These are phyloP conservation scores for Oxytorus armatus DNA, from an alignment of 2,888 invertebrate species.

Conservation along the genomic window DNA sequence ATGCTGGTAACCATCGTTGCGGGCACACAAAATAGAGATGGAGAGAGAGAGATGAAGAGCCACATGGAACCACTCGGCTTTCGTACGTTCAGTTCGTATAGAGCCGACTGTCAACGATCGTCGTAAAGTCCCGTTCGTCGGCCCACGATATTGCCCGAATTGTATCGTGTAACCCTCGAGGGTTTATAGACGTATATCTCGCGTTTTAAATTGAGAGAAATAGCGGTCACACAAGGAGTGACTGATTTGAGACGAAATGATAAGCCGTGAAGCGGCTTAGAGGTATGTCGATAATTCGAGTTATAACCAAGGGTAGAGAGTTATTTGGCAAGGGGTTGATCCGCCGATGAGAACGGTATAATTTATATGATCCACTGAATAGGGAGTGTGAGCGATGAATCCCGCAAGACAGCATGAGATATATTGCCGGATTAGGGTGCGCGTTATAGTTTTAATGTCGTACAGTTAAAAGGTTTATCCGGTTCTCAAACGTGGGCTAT, in stretches of 20 bases:
- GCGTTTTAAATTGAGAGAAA: slow-evolving; percentile 30
- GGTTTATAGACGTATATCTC: background rate
- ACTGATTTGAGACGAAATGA: slow-evolving; percentile 46
- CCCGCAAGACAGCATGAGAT: slow-evolving; percentile 82
- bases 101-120: slow-evolving; percentile 15
- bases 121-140: slow-evolving; percentile 27
- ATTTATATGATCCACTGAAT: slow-evolving; percentile 80
- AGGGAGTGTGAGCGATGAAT: slow-evolving; percentile 81
- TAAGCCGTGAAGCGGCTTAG: slow-evolving; percentile 60
- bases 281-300: slow-evolving; percentile 70
- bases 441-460: slow-evolving; percentile 82
- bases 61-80: slow-evolving; percentile 13
- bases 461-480: slow-evolving; percentile 75
- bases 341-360: slow-evolving; percentile 77
- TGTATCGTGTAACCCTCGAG: slow-evolving; percentile 5
- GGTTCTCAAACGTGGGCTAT: slow-evolving; percentile 76
- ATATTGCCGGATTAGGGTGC: slow-evolving; percentile 81
- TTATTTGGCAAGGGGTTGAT: slow-evolving; percentile 78
- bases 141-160: background rate
- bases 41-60: slow-evolving; percentile 28
- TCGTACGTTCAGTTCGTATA: slow-evolving; percentile 22
- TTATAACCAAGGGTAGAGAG: slow-evolving; percentile 66
- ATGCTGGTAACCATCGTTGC: slow-evolving; percentile 70
- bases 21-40: slow-evolving; percentile 40
- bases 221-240: slow-evolving; percentile 11